A percentile compares a stretch with the other conserved stretches of the same genome.
phyloP scores from a whole-genome alignment of 2,113 vertebrate genomes.

The Xiphophorus maculatus region DNA sequence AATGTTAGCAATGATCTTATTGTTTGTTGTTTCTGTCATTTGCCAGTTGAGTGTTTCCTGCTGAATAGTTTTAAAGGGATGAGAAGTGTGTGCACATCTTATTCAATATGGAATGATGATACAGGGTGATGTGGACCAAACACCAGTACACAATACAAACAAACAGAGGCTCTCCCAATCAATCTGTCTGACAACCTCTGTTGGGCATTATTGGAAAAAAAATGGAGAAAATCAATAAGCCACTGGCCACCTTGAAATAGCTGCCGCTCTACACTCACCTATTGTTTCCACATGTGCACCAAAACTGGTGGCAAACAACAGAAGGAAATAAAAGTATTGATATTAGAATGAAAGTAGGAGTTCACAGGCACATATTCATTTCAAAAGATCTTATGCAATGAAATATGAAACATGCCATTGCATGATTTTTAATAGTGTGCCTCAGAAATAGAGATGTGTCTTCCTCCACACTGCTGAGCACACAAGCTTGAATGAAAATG shows the following conservation, averaged over 20 bases:
- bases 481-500: slow-evolving; percentile 23
- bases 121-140: slow-evolving; percentile 32
- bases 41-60: slow-evolving; percentile 51
- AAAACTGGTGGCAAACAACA: slow-evolving; percentile 11
- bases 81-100: slow-evolving; percentile 60
- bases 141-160: slow-evolving; percentile 38
- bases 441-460: slow-evolving; percentile 23
- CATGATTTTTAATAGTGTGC: slow-evolving; percentile 16
- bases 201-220: slow-evolving; percentile 64
- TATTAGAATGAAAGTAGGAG: not conserved
- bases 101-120: slow-evolving; percentile 46
- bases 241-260: slow-evolving; percentile 56
- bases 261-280: slow-evolving; percentile 32
- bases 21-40: slow-evolving; percentile 43
- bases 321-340: not conserved
- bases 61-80: slow-evolving; percentile 35
- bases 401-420: slow-evolving; percentile 4
- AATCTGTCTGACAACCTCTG: slow-evolving; percentile 69
- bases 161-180: slow-evolving; percentile 52
- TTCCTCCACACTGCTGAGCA: slow-evolving; percentile 8
- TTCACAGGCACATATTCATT: not conserved
- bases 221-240: slow-evolving; percentile 65
- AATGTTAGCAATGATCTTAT: not conserved
- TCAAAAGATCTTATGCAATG: not conserved
- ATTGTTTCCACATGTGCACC: slow-evolving; percentile 23